Evolutionary conservation across 2,888 invertebrate genomes (phyloP).

Genomic region (Phasia obesa): DNA sequence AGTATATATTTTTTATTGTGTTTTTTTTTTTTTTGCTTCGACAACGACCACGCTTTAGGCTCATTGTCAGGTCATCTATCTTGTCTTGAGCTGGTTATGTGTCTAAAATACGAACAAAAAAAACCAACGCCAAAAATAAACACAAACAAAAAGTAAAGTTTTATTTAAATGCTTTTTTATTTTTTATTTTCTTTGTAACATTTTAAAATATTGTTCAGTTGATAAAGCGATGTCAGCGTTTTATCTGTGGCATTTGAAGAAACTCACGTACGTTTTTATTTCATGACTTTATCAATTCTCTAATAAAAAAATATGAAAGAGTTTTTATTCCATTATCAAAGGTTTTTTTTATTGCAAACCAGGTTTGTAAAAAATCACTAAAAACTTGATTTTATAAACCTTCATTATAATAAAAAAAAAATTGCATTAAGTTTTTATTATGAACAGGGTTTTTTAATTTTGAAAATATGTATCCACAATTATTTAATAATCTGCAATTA

Average conservation of each 20-base stretch:
- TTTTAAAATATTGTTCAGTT: conserved; percentile 44
- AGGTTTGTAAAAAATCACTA: background rate
- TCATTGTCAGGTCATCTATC: conserved; percentile 71
- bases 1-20: conserved; percentile 43
- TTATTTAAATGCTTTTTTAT: conserved; percentile 29
- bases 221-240: conserved; percentile 43
- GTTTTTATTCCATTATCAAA: background rate
- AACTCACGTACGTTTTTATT: conserved; percentile 55
- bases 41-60: conserved; percentile 68
- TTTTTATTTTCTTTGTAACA: conserved; percentile 3
- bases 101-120: conserved; percentile 50
- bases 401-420: too few relatives aligned
- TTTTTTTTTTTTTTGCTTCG: conserved; percentile 24
- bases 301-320: conserved; percentile 3
- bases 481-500: too few relatives aligned
- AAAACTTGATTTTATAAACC: too few relatives aligned
- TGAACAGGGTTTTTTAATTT: too few relatives aligned
- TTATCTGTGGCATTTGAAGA: conserved; percentile 44
- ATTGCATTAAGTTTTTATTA: too few relatives aligned
- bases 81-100: conserved; percentile 68
- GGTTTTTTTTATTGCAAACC: background rate
- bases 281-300: background rate
- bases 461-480: too few relatives aligned
- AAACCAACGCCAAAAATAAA: conserved; percentile 20
- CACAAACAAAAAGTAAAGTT: conserved; percentile 47